Base-by-base conservation (phyloP, 2,797 vertebrate species). In the Miichthys miiuy region DNA sequence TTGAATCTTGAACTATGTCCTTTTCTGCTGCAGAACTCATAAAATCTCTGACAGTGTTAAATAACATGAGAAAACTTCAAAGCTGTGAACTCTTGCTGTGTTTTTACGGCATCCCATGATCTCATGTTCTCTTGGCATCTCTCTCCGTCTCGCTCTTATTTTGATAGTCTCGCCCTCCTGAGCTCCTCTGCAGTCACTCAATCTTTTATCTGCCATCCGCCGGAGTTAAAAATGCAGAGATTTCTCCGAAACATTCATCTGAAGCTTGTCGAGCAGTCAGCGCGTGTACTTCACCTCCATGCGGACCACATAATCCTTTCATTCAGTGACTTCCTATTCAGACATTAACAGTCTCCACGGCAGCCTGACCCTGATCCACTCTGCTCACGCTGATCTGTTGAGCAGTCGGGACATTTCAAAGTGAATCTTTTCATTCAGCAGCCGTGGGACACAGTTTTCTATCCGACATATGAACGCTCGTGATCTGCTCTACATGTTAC, bases 181-280 rank as follows among this genome's bases (percentile, higher is more conserved):
- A 20, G 60, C 60, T 57, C 52, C 64, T 6, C 65, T 30, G 67
- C 66, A 48, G 51, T 46, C 27, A 6, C 61, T 44, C 20, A 21
- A 34, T 71, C 61, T 52, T 18, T 9, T 1, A 13, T 63, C 38
- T 34, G 23, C 46, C 42, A 38, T 47, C 25, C 20, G 20, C 60
- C 27, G 44, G 21, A 50, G 30, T n/a, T 17, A 50, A 14, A 50
- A 20, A 41, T 2, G 46, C 68, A 13, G 21, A 3, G 20, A 7
- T 50, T 50, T 48, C 46, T 21, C 6, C 10, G 17, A 11, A 46
- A 25, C 42, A 20, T 44, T 46, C 21, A 11, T 25, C 8, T 6
- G 60, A 58, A 41, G 20, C 55, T 6, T 18, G 38, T 42, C 2
- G 6, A 21, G 12, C 12, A 47, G 62, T 27, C 50, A 25, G 25